These are phyloP conservation scores for Dicrostonyx torquatus DNA, from an alignment of 2,797 vertebrate species.

Conservation along the genomic window DNA sequence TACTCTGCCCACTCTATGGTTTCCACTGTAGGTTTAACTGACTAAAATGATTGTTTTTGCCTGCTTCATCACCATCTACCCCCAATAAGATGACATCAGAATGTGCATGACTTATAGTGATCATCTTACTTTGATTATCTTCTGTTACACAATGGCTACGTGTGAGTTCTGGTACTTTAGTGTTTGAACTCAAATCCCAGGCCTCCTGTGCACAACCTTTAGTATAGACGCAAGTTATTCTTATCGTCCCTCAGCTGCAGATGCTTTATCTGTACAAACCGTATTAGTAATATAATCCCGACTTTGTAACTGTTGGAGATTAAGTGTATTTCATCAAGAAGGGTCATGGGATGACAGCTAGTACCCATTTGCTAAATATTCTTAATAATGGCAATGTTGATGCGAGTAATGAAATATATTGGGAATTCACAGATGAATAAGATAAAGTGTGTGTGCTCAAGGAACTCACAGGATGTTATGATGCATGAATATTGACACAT, in stretches of 20 bases:
- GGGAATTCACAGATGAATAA: not conserved
- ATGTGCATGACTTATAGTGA: not conserved
- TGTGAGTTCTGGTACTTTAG: not conserved
- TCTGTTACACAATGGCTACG: not conserved
- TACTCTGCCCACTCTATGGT: not conserved
- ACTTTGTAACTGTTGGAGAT: not conserved
- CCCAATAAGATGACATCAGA: not conserved
- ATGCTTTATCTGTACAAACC: not conserved
- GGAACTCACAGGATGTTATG: not conserved
- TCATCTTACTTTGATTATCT: not conserved
- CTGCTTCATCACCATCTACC: not conserved
- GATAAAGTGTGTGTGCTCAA: not conserved
- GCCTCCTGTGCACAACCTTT: not conserved
- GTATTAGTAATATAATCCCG: not conserved
- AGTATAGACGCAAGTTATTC: not conserved
- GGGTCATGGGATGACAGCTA: not conserved
- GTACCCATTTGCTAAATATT: not conserved
- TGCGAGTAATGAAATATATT: not conserved
- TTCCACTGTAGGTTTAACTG: not conserved
- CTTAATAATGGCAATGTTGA: not conserved
- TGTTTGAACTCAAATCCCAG: not conserved
- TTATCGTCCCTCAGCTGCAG: not conserved
- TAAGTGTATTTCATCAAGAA: not conserved
- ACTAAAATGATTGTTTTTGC: not conserved
- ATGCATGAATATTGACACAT: not conserved